These are phyloP conservation scores for Spheniscus humboldti DNA, from an alignment of 2,797 vertebrate genomes.

Conservation along the genomic window DNA sequence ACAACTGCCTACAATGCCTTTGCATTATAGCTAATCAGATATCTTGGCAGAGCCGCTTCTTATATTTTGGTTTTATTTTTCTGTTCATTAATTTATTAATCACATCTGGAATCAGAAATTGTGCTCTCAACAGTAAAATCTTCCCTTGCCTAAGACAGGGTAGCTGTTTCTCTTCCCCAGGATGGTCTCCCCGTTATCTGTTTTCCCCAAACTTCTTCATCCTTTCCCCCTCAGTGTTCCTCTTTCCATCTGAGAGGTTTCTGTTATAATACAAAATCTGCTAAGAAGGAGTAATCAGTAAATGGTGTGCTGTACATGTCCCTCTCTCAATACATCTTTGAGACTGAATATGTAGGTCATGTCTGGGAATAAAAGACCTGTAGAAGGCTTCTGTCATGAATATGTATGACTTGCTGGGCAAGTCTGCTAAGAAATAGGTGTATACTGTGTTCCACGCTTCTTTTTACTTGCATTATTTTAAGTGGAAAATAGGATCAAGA, in stretches of 20 bases:
- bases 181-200: neutral
- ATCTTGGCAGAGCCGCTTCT: neutral
- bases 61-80: neutral
- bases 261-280: neutral
- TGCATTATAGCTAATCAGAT: neutral
- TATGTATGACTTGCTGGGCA: neutral
- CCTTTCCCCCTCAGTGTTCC: neutral
- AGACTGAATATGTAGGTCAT: neutral
- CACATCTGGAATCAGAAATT: neutral
- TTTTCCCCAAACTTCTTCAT: neutral
- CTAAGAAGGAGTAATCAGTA: neutral
- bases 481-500: neutral
- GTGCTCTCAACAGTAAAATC: neutral
- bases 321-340: neutral
- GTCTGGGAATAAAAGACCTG: neutral
- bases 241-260: neutral
- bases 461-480: neutral
- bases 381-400: neutral
- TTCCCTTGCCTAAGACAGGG: neutral
- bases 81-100: neutral
- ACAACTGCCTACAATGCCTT: neutral
- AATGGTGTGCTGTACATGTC: neutral
- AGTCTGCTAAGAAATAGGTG: neutral
- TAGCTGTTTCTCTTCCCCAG: neutral
- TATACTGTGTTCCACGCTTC: neutral